Conservation (phyloP, 2,797 vertebrate species). For the Okamejei kenojei region DNA sequence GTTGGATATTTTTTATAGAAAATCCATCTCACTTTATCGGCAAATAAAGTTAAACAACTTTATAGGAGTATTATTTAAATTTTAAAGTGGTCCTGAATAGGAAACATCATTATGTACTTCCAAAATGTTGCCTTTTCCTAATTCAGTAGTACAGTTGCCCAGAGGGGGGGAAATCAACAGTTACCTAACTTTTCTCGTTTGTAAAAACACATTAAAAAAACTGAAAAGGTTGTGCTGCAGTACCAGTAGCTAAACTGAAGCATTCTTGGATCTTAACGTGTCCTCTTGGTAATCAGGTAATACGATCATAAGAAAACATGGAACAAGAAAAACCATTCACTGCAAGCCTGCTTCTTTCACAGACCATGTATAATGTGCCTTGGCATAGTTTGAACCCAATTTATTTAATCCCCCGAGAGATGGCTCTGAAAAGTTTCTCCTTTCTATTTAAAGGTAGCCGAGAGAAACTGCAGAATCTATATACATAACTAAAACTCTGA, state of each 20-base stretch:
- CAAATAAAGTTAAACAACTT: conserved; percentile 2
- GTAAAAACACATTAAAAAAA: background rate
- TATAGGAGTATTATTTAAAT: background rate
- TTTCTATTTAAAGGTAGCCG: background rate
- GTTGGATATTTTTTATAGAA: background rate
- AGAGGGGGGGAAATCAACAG: background rate
- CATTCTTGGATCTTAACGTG: background rate
- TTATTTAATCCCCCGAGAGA: background rate
- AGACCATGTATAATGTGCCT: background rate
- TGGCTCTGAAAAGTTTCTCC: background rate
- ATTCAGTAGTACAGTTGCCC: background rate
- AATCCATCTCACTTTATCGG: background rate
- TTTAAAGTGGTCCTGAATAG: background rate
- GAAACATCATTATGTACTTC: background rate
- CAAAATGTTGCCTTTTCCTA: background rate
- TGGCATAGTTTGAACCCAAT: conserved; percentile 9
- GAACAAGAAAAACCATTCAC: conserved; percentile 21
- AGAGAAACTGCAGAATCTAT: background rate
- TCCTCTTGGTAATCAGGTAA: background rate
- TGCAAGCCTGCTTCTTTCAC: conserved; percentile 15
- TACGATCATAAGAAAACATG: background rate
- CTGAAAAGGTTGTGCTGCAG: background rate
- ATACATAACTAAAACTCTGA: too few species aligned
- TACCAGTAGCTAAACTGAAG: background rate
- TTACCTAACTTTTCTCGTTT: background rate